Percentiles rank a stretch among this genome's conserved stretches.
Conservation (phyloP, 2,113 vertebrate species). For the Phodopus roborovskii region DNA sequence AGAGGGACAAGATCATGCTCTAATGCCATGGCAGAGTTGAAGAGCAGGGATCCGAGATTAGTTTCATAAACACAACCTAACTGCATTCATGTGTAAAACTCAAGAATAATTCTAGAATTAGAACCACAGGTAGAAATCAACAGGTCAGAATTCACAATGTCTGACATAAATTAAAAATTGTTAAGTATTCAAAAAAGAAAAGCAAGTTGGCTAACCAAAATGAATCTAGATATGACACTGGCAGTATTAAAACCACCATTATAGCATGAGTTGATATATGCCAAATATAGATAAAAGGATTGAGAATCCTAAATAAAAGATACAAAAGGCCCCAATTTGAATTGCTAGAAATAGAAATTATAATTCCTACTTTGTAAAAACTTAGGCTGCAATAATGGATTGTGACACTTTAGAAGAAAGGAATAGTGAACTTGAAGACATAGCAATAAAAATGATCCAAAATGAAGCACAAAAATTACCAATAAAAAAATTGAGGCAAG, state of each 20-base stretch:
- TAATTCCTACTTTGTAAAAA: slow-evolving; percentile 52
- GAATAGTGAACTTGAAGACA: slow-evolving; percentile 53
- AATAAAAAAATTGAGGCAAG: slow-evolving; percentile 5
- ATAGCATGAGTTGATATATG: background rate
- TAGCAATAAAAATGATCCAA: slow-evolving; percentile 11
- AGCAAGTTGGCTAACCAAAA: slow-evolving; percentile 39
- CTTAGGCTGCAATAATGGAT: slow-evolving; percentile 27
- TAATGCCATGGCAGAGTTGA: background rate
- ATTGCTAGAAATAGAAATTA: slow-evolving; percentile 58
- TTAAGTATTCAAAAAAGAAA: slow-evolving; percentile 16
- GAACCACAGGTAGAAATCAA: background rate
- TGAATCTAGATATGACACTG: background rate
- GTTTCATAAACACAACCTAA: background rate
- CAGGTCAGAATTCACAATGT: background rate
- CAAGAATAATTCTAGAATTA: slow-evolving; percentile 36
- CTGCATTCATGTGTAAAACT: background rate
- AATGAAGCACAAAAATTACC: background rate
- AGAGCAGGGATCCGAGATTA: background rate
- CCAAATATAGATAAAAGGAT: slow-evolving; percentile 42
- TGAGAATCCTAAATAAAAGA: slow-evolving; percentile 42
- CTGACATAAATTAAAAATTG: background rate
- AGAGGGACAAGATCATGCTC: background rate
- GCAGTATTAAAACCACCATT: slow-evolving; percentile 38
- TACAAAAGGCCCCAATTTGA: slow-evolving; percentile 35
- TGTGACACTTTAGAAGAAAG: slow-evolving; percentile 55